Evolutionary conservation across 2,888 invertebrate species (phyloP).

Genomic region (Molanna angustata): DNA sequence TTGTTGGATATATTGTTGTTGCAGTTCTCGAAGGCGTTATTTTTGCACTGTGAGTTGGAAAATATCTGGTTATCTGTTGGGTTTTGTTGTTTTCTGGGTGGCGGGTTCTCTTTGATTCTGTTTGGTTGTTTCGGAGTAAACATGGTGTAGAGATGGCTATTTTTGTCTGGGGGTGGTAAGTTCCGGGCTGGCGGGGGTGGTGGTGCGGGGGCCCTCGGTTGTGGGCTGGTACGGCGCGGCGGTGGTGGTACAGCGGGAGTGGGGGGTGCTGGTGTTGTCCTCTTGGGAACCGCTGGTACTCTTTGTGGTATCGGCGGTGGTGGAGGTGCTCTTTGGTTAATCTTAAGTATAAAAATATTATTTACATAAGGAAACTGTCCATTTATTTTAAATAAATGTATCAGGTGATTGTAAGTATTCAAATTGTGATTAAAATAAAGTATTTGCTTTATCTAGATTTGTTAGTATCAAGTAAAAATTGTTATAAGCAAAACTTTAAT

Average conservation of each 20-base stretch:
- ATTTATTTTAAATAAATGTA: too few relatives aligned
- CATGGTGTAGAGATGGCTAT: conserved; percentile 29
- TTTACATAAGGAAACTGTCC: too few relatives aligned
- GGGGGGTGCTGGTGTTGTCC: conserved; percentile 38
- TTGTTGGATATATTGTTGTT: conserved; percentile 16
- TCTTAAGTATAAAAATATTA: conserved; percentile 8
- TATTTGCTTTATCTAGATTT: too few relatives aligned
- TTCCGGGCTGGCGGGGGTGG: conserved; percentile 48
- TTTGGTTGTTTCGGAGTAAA: conserved; percentile 24
- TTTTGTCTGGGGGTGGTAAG: conserved; percentile 44
- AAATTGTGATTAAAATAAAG: too few relatives aligned
- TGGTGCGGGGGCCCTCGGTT: conserved; percentile 40
- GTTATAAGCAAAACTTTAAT: too few relatives aligned
- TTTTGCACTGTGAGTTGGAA: conserved; percentile 13
- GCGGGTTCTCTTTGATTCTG: conserved; percentile 22
- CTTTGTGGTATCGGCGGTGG: conserved; percentile 47
- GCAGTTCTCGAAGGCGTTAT: conserved; percentile 16
- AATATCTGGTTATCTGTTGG: conserved; percentile 1
- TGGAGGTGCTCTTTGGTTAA: conserved; percentile 19
- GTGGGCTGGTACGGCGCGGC: conserved; percentile 42
- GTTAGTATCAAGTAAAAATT: too few relatives aligned
- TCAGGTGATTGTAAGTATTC: too few relatives aligned
- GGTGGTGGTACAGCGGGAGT: conserved; percentile 41
- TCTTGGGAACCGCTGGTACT: conserved; percentile 52
- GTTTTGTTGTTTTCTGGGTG: conserved; percentile 20